Evolutionary conservation across 2,113 vertebrate species (phyloP), one percentile per base, ranked within the genome.

Genomic region (Acrocephalus kingi): DNA sequence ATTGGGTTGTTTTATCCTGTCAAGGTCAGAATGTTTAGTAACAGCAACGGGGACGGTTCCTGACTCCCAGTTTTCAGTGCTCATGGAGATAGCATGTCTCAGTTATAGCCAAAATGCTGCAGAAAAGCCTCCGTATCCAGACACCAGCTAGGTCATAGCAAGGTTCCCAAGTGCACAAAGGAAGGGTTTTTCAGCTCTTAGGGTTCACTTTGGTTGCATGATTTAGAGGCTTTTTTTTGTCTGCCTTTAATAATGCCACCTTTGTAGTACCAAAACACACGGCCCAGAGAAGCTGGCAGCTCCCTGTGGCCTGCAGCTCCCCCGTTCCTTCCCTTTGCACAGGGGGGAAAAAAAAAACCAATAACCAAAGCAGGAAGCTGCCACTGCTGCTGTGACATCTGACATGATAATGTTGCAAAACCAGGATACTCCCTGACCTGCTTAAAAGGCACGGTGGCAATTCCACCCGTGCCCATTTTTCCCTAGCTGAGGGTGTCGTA

Each of bases 191-290:
- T 68, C 81, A 64, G 59, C 56, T 80, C 55, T n/a, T 56, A 27
- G 37, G 24, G 66, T 64, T 95, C 66, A 31, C 82, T 94, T 79
- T 43, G 68, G 66, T 84, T 90, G 37, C 83, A 63, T 33, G 49
- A 88, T 81, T 84, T 79, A 86, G 68, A 58, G 28, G 33, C 17
- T 35, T 80, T 81, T 81, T 90, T 91, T 90, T 87, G 59, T 79
- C 77, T 77, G 63, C 48, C 55, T 71, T 87, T 30, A 80, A 71
- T 90, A 95, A 91, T 69, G 75, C 71, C 76, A 92, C 88, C 63
- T 90, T 91, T 94, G 91, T 80, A 69, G 54, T 80, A 31, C 45
- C 83, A 63, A 75, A 74, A 74, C 10, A 59, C 6, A 4, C 2
- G 6, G 74, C 63, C 0, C 1, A 80, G 63, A 83, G 66, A 71